Evolutionary conservation across 1,140 invertebrate species (phyloP), one percentile per base, ranked within the genome.

Genomic region (Laupala kohalensis): DNA sequence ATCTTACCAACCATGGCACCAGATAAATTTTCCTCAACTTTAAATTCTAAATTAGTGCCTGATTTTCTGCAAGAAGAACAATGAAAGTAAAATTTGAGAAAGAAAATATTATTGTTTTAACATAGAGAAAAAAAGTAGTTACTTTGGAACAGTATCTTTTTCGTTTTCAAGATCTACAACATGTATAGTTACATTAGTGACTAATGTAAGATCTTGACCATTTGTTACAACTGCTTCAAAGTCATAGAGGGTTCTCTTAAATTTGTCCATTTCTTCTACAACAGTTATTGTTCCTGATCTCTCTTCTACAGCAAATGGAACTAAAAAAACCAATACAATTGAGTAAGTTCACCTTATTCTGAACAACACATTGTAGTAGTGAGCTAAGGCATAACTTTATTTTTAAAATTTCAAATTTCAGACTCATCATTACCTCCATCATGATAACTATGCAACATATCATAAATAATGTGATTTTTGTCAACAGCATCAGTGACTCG

Each of bases 291-390:
- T 91, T 4, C 95, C 95, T 6, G 91, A 93, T 72, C 89, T 83
- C 75, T 94, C 90, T 81, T 97, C 93, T 30, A 97, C 92, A 19
- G 89, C 91, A 80, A 95, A 95, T 6, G 93, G 92, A 71, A 96
- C 90, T 93, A 80, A 71, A 84, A 88, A n/a, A 68, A 9, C 37
- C 30, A 37, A 37, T 37, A 37, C 15, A 37, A 37, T 6, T 37
- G 19, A 53, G 19, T 4, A 53, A 13, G 19, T 13, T 13, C 19
- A 53, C 19, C 9, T 53, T 53, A 53, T 4, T 4, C 37, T 53
- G 19, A 53, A 9, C 37, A 53, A 2, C 37, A 53, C 9, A 53
- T 9, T 53, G 19, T 53, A 53, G 37, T 0, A 13, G 19, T n/a
- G n/a, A n/a, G n/a, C n/a, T n/a, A n/a, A n/a, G n/a, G n/a, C n/a